Evolutionary conservation across 2,888 invertebrate species (phyloP), one percentile per base, ranked within the genome.

Genomic region (Tryphoninae sp.): DNA sequence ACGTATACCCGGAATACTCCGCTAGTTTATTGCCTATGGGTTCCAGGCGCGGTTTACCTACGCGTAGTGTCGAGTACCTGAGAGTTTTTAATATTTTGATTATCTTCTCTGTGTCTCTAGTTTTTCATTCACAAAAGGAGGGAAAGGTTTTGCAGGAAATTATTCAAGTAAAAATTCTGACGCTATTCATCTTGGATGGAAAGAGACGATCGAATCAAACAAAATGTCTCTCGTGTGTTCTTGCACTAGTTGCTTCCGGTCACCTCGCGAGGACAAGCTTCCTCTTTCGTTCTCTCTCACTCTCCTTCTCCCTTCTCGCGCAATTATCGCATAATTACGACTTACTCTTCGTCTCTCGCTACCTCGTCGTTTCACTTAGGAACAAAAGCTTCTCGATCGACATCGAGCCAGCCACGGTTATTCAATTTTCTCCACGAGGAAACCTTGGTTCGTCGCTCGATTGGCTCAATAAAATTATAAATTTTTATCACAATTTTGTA

Each of bases 301-400:
- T 42, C 58, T 58, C 65, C 71, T 64, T 64, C 53, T 71, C 62
- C 58, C 69, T 71, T 82, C 59, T 33, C 72, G 72, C 68, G 74
- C 80, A 78, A 78, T 80, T 83, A 82, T 80, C 75, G 74, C 74
- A 53, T 42, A 23, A 13, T 51, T 49, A 49, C 65, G 51, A 53
- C 9, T 58, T 40, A 33, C 62, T 68, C 61, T 26, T 19, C 16
- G 33, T 26, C 59, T 23, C 72, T 59, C 9, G 65, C 45, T 26
- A 42, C 58, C 13, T 58, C 64, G 59, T 69, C 72, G 67, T 16
- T 69, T 81, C 76, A 51, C 73, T 71, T 40, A 82, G 65, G 4
- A 33, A 65, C 75, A 71, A 74, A 77, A 78, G 82, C 74, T 75
- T 71, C 68, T 75, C 71, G 76, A 78, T 81, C 79, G 79, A 79